Percentiles rank a stretch among this genome's conserved stretches.
Conservation (phyloP, 23 tunicate species). For the Ciona savignyi region DNA sequence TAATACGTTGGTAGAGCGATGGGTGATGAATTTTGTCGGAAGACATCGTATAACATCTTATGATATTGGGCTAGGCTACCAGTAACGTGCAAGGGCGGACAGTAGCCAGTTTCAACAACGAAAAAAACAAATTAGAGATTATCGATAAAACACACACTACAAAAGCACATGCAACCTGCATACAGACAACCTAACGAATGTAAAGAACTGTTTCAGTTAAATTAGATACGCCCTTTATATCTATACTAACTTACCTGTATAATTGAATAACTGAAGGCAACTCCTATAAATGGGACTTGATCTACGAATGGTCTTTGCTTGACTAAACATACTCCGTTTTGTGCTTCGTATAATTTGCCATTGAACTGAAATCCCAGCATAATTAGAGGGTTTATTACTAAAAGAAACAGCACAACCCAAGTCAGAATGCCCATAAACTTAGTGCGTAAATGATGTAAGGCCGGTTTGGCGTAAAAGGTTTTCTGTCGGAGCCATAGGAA, state of each 20-base stretch:
- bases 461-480: slow-evolving; percentile 13
- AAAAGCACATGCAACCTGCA: no score
- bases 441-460: slow-evolving; percentile 12
- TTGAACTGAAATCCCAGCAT: slow-evolving; percentile 44
- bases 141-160: no score
- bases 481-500: slow-evolving; percentile 37
- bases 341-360: slow-evolving; percentile 6
- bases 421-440: slow-evolving; percentile 4
- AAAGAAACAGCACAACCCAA: slow-evolving; percentile 9
- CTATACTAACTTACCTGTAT: slow-evolving; percentile 18
- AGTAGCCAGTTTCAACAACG: no score
- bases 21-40: no score
- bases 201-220: neutral
- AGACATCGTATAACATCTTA: no score
- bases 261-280: slow-evolving; percentile 30
- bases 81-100: no score
- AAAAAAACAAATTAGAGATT: slow-evolving; percentile 4
- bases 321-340: slow-evolving; percentile 22
- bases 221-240: neutral
- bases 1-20: no score
- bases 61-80: no score
- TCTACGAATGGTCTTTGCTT: neutral
- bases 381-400: slow-evolving; percentile 20
- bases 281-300: slow-evolving; percentile 6
- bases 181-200: neutral